Evolutionary conservation across 2,113 vertebrate genomes (phyloP).

Genomic region (Jaculus jaculus): DNA sequence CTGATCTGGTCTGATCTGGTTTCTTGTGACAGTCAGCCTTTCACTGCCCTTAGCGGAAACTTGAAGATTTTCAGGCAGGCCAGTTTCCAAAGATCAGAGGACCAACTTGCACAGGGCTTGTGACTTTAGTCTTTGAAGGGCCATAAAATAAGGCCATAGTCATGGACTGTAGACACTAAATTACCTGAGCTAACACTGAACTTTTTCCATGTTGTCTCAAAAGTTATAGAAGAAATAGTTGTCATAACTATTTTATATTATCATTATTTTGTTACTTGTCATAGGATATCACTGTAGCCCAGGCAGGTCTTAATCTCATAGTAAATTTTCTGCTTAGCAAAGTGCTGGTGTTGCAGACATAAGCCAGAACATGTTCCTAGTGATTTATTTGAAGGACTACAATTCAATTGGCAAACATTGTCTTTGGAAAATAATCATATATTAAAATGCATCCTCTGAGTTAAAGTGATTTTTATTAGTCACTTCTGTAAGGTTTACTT

Average conservation of each 20-base stretch:
- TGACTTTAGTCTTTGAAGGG: background rate
- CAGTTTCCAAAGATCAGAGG: slow-evolving; percentile 32
- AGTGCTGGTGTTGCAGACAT: background rate
- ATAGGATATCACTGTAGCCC: background rate
- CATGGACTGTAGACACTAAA: slow-evolving; percentile 8
- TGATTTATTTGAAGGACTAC: background rate
- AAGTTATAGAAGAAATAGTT: background rate
- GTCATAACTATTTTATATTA: background rate
- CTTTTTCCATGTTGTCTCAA: background rate
- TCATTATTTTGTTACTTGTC: no score
- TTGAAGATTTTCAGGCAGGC: background rate
- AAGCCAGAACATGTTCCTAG: background rate
- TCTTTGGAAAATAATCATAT: background rate
- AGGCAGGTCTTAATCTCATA: background rate
- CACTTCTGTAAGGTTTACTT: slow-evolving; percentile 29
- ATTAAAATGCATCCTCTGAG: background rate
- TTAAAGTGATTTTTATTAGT: background rate
- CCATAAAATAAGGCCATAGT: background rate
- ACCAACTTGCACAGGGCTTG: background rate
- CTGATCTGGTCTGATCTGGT: no score
- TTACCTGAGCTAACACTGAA: slow-evolving; percentile 24
- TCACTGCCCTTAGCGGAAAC: background rate
- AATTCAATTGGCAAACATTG: background rate
- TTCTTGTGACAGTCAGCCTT: no score
- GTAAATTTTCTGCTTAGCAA: no score